These are phyloP conservation scores for Drosophila imparisetae DNA, from an alignment of 2,888 invertebrate genomes.

Conservation along the genomic window DNA sequence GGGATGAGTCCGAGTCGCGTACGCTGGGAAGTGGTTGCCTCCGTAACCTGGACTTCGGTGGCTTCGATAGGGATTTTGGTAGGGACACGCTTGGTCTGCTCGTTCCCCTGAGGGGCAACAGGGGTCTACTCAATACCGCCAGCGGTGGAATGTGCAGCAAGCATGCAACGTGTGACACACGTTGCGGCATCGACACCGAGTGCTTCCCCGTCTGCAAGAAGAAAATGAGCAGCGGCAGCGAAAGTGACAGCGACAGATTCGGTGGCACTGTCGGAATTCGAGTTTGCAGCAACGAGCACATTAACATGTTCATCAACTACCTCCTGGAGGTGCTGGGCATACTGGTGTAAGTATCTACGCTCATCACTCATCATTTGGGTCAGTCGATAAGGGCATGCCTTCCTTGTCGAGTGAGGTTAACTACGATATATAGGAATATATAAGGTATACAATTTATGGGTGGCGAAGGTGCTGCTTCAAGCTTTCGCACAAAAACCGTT, in stretches of 20 bases:
- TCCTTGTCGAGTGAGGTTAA: too few species aligned
- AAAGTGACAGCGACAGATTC: fast-evolving
- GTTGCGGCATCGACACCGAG: conserved; percentile 44
- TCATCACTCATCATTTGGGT: neutral
- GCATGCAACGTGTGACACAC: conserved; percentile 20
- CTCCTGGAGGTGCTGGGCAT: conserved; percentile 55
- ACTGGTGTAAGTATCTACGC: conserved; percentile 51
- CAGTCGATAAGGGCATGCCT: too few species aligned
- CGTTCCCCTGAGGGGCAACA: conserved; percentile 24
- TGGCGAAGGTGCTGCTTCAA: too few species aligned
- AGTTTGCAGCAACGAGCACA: conserved; percentile 34
- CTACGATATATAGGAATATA: too few species aligned
- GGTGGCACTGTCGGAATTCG: conserved; percentile 13
- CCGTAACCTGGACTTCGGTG: neutral
- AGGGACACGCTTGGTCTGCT: conserved; percentile 39
- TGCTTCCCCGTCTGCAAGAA: conserved; percentile 25
- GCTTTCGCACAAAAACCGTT: too few species aligned
- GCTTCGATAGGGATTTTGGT: neutral
- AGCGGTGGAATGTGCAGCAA: neutral
- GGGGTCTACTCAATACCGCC: conserved; percentile 22
- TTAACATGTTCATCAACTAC: conserved; percentile 51
- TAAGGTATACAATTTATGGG: too few species aligned
- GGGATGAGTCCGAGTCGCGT: neutral
- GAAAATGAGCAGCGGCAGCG: neutral
- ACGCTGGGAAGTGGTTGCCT: conserved; percentile 5